Base-by-base conservation (phyloP, 2,888 invertebrate genomes). In the Salticus scenicus region DNA sequence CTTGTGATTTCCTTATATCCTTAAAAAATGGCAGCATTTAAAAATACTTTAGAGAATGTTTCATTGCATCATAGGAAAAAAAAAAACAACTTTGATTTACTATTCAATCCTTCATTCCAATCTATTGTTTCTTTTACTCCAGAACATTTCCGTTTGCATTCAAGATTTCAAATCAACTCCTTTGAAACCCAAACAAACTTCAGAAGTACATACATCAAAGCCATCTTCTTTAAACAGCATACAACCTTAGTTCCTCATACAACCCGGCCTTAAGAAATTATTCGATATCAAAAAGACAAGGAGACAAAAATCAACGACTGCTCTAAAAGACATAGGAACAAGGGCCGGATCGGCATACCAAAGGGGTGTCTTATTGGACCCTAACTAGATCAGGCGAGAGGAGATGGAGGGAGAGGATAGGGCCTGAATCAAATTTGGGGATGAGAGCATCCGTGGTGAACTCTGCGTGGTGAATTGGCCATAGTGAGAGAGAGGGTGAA, bases 361-460 rank as follows among this genome's bases (percentile, higher is more conserved):
- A 57, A 57, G 80, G 67, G 47, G 42, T 76, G 82, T 76, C 76
- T 72, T 76, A 82, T 73, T 82, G 71, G 82, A 47, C 41, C 82
- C 82, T 83, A 83, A 83, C 82, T 83, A 83, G 82, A 83, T 83
- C 82, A 76, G 51, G 63, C 69, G 28, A 42, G 42, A 28, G 24
- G 41, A 24, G 41, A 57, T n/a, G 66, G 79, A 24, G 33, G 67
- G 27, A 33, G 47, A 17, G 66, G 75, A 24, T 31, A 8, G 27
- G 57, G 24, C 5, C 24, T 4, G 57, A 57, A 57, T 57, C 57
- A 24, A 57, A 57, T 57, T 57, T 57, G 24, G 57, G 17, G 57
- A 5, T 57, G 57, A 57, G 57, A 57, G 57, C 57, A 57, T 57
- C 57, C 20, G 57, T 57, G 24, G 57, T 12, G 57, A 57, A 24